Conservation (phyloP, 1,140 invertebrate species). For the Cyphomyrmex costatus region DNA sequence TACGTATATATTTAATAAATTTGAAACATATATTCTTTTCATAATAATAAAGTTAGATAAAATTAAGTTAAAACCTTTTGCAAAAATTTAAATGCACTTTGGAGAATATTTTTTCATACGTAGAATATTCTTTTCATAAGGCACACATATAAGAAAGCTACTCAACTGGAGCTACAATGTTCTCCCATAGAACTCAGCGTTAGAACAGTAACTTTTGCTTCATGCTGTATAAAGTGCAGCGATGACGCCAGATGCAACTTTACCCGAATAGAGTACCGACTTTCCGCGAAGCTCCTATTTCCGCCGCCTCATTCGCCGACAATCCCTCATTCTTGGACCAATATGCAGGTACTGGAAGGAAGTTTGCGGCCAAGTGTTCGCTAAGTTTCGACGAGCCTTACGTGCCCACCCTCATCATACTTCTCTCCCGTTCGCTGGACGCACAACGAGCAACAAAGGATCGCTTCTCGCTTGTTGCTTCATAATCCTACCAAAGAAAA, state of each 20-base stretch:
- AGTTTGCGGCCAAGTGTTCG: slow-evolving; percentile 81
- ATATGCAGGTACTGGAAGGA: slow-evolving; percentile 73
- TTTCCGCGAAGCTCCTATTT: slow-evolving; percentile 54
- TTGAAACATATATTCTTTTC: not conserved
- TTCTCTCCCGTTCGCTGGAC: not conserved
- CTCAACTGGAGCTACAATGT: not conserved
- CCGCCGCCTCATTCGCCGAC: slow-evolving; percentile 41
- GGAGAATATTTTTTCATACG: not conserved
- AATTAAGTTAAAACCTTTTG: not conserved
- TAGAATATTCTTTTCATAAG: slow-evolving; percentile 7
- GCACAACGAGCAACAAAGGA: slow-evolving; percentile 79
- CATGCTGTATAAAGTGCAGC: slow-evolving; percentile 26
- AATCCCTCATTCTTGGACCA: slow-evolving; percentile 67
- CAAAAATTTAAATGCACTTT: not conserved
- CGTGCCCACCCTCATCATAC: slow-evolving; percentile 35
- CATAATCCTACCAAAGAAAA: slow-evolving; percentile 76
- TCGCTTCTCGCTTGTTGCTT: slow-evolving; percentile 78
- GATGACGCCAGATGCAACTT: slow-evolving; percentile 18
- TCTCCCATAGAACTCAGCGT: not conserved
- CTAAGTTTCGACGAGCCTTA: slow-evolving; percentile 80
- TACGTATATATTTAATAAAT: not conserved
- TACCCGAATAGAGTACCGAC: slow-evolving; percentile 11
- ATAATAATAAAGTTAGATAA: not conserved
- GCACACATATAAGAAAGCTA: not conserved
- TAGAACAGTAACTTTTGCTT: slow-evolving; percentile 16